These are phyloP conservation scores for Erebia ligea DNA, from an alignment of 2,888 invertebrate genomes.

Conservation along the genomic window DNA sequence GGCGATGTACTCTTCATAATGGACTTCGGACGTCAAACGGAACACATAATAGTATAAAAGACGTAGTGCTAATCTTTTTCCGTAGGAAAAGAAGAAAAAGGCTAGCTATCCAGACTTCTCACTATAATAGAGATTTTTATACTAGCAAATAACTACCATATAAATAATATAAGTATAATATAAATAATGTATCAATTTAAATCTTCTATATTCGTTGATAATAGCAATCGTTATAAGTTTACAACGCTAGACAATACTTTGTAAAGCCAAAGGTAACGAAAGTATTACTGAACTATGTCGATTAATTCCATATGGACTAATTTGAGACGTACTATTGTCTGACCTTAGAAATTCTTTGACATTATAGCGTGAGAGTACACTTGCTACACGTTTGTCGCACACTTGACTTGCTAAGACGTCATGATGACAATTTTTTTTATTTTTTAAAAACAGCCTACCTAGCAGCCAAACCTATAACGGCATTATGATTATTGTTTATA, in stretches of 20 bases:
- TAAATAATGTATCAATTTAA: not conserved
- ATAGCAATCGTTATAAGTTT: constrained; percentile 27
- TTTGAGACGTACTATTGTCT: constrained; percentile 25
- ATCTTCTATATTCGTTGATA: constrained; percentile 19
- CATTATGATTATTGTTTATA: no score
- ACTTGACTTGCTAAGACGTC: not conserved
- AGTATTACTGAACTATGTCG: constrained; percentile 68
- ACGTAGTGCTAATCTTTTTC: no score
- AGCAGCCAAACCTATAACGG: no score
- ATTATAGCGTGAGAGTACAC: constrained; percentile 4
- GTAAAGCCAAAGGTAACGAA: constrained; percentile 71
- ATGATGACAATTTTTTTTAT: not conserved
- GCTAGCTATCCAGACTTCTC: no score
- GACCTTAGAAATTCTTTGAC: constrained; percentile 33
- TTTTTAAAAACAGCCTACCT: no score
- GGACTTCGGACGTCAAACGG: no score
- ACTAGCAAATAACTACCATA: no score
- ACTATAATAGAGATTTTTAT: no score
- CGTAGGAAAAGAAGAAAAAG: no score
- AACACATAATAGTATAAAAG: no score
- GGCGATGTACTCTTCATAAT: no score
- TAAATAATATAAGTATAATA: no score
- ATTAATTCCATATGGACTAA: constrained; percentile 50
- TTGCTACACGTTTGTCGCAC: constrained; percentile 1
- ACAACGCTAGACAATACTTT: constrained; percentile 56